phyloP scores from a whole-genome alignment of 2,113 vertebrate species.

The Callipepla squamata region DNA sequence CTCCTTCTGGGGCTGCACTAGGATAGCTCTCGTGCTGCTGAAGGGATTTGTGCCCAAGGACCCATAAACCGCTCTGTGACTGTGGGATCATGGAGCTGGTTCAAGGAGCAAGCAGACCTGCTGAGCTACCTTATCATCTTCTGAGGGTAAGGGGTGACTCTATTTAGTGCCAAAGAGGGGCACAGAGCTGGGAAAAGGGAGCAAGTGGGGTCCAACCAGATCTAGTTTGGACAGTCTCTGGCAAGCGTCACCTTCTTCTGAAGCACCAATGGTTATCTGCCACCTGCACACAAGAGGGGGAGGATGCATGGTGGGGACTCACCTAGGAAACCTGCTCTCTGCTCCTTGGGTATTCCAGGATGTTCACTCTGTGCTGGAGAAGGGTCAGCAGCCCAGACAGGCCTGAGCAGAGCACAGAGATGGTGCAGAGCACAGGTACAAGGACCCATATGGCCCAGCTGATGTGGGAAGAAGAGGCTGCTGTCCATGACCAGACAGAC shows the following conservation, averaged over 20 bases:
- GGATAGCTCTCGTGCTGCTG: background rate
- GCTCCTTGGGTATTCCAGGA: background rate
- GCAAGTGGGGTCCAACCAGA: background rate
- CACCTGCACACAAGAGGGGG: background rate
- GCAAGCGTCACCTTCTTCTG: background rate
- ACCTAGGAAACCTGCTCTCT: background rate
- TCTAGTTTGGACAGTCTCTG: background rate
- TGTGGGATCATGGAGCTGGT: fast-evolving
- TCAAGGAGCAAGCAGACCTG: background rate
- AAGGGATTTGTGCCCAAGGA: background rate
- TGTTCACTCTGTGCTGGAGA: background rate
- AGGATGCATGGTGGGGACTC: background rate
- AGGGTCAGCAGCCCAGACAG: background rate
- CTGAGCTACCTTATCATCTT: background rate
- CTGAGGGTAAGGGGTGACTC: background rate
- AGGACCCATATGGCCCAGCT: background rate
- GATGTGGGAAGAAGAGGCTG: background rate
- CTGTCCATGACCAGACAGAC: fast-evolving
- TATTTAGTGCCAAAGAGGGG: background rate
- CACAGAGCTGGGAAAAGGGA: background rate
- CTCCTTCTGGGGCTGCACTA: background rate
- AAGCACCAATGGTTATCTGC: background rate
- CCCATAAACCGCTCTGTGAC: background rate
- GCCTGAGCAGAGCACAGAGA: background rate
- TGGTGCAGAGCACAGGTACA: background rate